Evolutionary conservation across 1,140 invertebrate species (phyloP).

Genomic region (Atta colombica): DNA sequence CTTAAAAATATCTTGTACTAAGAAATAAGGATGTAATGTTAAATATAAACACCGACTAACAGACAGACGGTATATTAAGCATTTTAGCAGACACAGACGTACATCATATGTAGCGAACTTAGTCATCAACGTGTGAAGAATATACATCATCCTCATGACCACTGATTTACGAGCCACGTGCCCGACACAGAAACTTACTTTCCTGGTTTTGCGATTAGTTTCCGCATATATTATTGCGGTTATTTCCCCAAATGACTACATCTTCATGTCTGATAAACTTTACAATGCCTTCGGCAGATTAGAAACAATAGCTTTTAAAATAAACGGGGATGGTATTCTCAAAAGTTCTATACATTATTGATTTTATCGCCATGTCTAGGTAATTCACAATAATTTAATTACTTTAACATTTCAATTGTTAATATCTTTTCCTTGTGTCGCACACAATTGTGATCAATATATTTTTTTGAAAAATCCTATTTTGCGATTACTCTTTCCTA

Average conservation of each 20-base stretch:
- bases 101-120: slow-evolving; percentile 25
- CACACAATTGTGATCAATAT: background rate
- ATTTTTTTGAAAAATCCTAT: slow-evolving; percentile 15
- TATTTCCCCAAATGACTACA: slow-evolving; percentile 35
- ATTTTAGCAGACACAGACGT: slow-evolving; percentile 29
- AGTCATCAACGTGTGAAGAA: slow-evolving; percentile 56
- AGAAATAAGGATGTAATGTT: slow-evolving; percentile 2
- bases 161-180: slow-evolving; percentile 52
- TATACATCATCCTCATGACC: slow-evolving; percentile 38
- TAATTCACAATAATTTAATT: slow-evolving; percentile 22
- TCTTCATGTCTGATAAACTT: background rate
- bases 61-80: slow-evolving; percentile 41
- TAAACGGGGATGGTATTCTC: background rate
- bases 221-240: slow-evolving; percentile 24
- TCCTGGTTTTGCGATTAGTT: slow-evolving; percentile 44
- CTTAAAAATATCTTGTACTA: slow-evolving; percentile 16
- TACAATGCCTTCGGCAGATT: slow-evolving; percentile 29
- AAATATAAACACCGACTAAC: slow-evolving; percentile 25
- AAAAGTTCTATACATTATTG: background rate
- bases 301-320: slow-evolving; percentile 18
- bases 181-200: slow-evolving; percentile 57
- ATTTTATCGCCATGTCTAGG: background rate
- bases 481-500: background rate
- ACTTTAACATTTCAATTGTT: slow-evolving; percentile 23
- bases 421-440: background rate